Evolutionary conservation across 1,140 invertebrate genomes (phyloP).

Genomic region (Fragariocoptes setiger): DNA sequence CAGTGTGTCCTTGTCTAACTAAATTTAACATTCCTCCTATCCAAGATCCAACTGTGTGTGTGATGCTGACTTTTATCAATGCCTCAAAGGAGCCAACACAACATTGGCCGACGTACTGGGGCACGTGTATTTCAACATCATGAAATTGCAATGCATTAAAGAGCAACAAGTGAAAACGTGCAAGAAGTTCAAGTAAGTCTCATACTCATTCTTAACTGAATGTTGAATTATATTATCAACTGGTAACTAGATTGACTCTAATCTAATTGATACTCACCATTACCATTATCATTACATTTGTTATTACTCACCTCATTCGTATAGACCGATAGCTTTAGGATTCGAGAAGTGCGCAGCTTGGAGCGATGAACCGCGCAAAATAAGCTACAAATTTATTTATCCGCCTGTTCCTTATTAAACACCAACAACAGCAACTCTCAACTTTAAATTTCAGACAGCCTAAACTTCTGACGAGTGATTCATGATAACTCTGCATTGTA

Average conservation of each 20-base stretch:
- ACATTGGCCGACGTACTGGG: slow-evolving; percentile 39
- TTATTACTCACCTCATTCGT: too few species aligned
- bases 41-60: slow-evolving; percentile 43
- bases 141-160: slow-evolving; percentile 39
- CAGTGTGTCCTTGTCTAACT: background rate
- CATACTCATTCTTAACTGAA: too few species aligned
- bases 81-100: slow-evolving; percentile 34
- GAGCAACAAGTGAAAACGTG: slow-evolving; percentile 15
- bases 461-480: too few species aligned
- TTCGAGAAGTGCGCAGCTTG: background rate
- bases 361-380: background rate
- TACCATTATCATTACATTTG: too few species aligned
- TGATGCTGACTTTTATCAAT: slow-evolving; percentile 42
- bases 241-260: too few species aligned
- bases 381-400: background rate
- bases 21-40: slow-evolving; percentile 4
- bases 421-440: too few species aligned
- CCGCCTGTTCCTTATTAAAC: background rate
- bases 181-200: background rate
- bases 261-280: too few species aligned
- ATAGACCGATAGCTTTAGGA: background rate
- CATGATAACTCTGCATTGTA: too few species aligned
- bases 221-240: too few species aligned
- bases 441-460: too few species aligned
- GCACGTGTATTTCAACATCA: slow-evolving; percentile 52